Conservation (phyloP, 2,797 vertebrate genomes). For the Gymnopithys bicolor region DNA sequence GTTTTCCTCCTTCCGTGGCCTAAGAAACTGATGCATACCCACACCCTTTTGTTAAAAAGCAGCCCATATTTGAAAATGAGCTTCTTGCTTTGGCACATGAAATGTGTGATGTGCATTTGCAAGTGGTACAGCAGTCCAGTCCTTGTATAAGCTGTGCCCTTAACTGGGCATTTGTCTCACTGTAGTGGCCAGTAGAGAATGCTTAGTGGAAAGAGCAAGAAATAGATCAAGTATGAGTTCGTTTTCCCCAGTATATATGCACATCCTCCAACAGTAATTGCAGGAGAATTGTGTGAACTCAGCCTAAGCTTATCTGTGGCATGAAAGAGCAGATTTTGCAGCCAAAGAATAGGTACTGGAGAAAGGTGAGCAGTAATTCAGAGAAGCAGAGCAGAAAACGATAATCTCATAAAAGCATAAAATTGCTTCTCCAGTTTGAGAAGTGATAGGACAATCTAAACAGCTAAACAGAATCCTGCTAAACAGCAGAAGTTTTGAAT, state of each 20-base stretch:
- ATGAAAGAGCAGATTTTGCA: not conserved
- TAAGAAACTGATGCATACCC: not conserved
- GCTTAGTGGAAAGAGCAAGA: not conserved
- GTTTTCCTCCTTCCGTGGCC: not conserved
- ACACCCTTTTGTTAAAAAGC: not conserved
- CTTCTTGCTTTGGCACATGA: not conserved
- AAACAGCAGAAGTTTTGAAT: not conserved
- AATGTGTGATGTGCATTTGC: not conserved
- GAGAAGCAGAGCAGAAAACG: not conserved
- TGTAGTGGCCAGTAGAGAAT: not conserved
- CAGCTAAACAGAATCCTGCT: not conserved
- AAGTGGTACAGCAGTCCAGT: not conserved
- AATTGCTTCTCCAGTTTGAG: not conserved
- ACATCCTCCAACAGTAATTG: not conserved
- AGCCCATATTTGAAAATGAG: not conserved
- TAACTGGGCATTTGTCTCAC: not conserved
- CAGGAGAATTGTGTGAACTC: not conserved
- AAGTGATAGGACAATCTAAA: not conserved
- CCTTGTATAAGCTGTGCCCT: not conserved
- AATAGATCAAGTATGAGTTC: not conserved
- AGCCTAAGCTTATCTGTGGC: not conserved
- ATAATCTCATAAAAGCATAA: not conserved
- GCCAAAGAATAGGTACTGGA: not conserved
- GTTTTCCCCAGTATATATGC: not conserved
- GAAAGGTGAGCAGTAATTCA: not conserved